Evolutionary conservation across 1,140 invertebrate species (phyloP).

Genomic region (Drosophila parabipectinata): DNA sequence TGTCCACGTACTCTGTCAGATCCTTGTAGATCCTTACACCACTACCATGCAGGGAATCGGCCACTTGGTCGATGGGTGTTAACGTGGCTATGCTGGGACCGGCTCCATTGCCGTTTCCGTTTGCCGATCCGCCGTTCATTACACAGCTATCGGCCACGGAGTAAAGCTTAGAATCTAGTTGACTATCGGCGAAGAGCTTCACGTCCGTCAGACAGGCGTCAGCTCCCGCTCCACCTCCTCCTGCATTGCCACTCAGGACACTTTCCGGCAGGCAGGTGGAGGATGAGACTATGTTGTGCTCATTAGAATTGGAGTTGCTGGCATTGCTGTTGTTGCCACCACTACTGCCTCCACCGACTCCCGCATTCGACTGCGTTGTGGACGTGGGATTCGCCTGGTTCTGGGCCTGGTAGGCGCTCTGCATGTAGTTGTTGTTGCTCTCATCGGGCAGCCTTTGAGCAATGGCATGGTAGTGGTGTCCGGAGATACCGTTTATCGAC

Average conservation of each 20-base stretch:
- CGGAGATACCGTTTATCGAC: conserved; percentile 92
- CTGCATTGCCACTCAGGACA: conserved; percentile 77
- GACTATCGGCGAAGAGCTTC: conserved; percentile 85
- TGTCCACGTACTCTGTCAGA: conserved; percentile 86
- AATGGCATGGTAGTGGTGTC: conserved; percentile 94
- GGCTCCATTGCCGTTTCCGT: conserved; percentile 19
- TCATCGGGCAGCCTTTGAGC: conserved; percentile 88
- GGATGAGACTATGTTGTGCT: conserved; percentile 88
- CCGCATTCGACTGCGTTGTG: conserved; percentile 55
- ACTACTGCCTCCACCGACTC: conserved; percentile 5
- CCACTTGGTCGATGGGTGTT: conserved; percentile 77
- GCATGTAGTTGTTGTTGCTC: conserved; percentile 88
- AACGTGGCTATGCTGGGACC: conserved; percentile 53
- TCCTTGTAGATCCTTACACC: conserved; percentile 83
- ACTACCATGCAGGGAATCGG: conserved; percentile 84
- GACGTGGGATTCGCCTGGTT: conserved; percentile 76
- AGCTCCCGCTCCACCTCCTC: conserved; percentile 21
- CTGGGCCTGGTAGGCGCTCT: conserved; percentile 85
- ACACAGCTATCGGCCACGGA: conserved; percentile 85
- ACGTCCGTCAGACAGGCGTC: conserved; percentile 83
- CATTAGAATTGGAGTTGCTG: conserved; percentile 74
- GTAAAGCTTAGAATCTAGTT: conserved; percentile 87
- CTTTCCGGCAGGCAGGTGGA: conserved; percentile 87
- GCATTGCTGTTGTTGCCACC: conserved; percentile 5
- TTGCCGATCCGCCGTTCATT: conserved; percentile 63